These are phyloP conservation scores for Cyprinodon brontotheroides DNA, from an alignment of 2,113 vertebrate species.

Conservation along the genomic window DNA sequence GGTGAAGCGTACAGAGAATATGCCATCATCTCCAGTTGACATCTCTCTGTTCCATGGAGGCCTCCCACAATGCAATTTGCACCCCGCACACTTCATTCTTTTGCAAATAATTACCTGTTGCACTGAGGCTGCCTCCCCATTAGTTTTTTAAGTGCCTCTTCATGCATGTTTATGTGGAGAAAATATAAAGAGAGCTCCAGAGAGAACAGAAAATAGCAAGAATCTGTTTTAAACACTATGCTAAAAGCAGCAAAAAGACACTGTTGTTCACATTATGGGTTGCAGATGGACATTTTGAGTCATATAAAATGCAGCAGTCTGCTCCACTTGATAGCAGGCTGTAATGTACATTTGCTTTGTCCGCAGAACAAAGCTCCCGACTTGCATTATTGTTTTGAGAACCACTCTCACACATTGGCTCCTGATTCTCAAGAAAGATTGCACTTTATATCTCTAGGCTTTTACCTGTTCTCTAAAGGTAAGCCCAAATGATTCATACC, in stretches of 20 bases:
- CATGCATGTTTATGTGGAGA: constrained; percentile 14
- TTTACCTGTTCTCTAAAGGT: background rate
- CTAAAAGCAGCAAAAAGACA: constrained; percentile 58
- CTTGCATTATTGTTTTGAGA: constrained; percentile 37
- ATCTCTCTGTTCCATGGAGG: constrained; percentile 37
- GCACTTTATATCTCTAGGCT: background rate
- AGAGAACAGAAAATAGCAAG: constrained; percentile 26
- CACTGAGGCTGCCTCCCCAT: constrained; percentile 9
- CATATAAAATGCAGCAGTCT: constrained; percentile 67
- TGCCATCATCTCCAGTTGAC: constrained; percentile 53
- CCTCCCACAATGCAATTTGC: constrained; percentile 59
- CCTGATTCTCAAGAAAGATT: too few relatives aligned
- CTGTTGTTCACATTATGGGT: constrained; percentile 47
- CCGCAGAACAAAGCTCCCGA: constrained; percentile 53
- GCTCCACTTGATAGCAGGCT: constrained; percentile 50
- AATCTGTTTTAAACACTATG: constrained; percentile 39
- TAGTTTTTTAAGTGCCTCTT: constrained; percentile 38
- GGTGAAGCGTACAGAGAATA: constrained; percentile 38
- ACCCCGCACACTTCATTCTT: constrained; percentile 58
- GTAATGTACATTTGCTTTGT: constrained; percentile 45
- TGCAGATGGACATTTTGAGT: constrained; percentile 74
- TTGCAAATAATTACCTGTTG: constrained; percentile 66
- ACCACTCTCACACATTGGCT: too few relatives aligned
- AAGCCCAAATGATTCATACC: too few relatives aligned
- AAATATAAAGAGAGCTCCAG: constrained; percentile 7